Evolutionary conservation across 1,140 invertebrate genomes (phyloP), one percentile per base, ranked within the genome.

Genomic region (Gryon sp.): DNA sequence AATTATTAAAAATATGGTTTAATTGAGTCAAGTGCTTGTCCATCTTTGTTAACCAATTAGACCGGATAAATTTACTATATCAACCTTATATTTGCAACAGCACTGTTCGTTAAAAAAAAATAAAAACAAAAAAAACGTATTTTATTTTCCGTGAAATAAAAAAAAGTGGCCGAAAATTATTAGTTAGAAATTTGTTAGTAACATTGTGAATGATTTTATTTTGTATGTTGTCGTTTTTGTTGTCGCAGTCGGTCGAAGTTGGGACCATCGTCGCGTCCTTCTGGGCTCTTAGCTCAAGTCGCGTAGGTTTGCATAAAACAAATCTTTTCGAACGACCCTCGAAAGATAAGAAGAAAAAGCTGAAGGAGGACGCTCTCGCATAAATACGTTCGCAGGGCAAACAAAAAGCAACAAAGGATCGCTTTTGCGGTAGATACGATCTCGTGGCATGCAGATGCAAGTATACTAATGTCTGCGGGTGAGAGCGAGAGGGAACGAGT

Each of bases 371-470:
- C 79, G 76, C 60, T 83, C 84, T 53, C 63, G 79, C 84, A 87
- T 87, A 88, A 87, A 87, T 87, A 87, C 85, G 80, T 78, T 83
- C 83, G 81, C 82, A 81, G 81, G 57, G 83, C 81, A 83, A 85
- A 86, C 78, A 87, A 85, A 87, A 88, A 84, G 66, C 79, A 81
- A 87, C 83, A 84, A 87, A 87, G 84, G 82, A 53, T 84, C 82
- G 81, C 83, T 78, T 82, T 84, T 79, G 76, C 80, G 69, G 80
- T 74, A 86, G 86, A 88, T 88, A 88, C 83, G 83, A 88, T 88
- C 86, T 86, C 79, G 80, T 81, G 83, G 85, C 82, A 84, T 86
- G 85, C 85, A 86, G 84, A 87, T 87, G 84, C 85, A 84, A 85
- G 86, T 81, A 87, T 87, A 87, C 84, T 86, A 85, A 86, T 87